phyloP scores from a whole-genome alignment of 2,797 vertebrate species.

The Ara ararauna region DNA sequence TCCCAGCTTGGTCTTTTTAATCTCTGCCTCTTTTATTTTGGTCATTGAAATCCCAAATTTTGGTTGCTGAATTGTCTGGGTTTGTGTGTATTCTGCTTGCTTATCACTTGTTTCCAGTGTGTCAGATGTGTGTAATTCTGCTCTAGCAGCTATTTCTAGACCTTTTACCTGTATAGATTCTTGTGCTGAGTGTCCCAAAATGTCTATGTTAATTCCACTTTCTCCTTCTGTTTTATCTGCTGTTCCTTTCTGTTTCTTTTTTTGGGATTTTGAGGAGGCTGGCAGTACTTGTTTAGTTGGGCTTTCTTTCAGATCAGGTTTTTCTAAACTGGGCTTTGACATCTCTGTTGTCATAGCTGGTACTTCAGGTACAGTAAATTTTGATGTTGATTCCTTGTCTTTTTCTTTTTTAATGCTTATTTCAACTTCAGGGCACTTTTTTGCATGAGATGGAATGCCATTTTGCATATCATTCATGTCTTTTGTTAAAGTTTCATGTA shows the following conservation, averaged over 20 bases:
- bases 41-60: not conserved
- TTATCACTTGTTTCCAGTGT: conserved; percentile 20
- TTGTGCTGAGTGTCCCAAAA: accelerated
- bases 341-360: not conserved
- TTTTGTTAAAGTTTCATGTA: conserved; percentile 37
- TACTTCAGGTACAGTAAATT: not conserved
- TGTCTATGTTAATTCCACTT: not conserved
- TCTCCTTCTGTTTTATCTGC: not conserved
- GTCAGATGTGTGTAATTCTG: conserved; percentile 75
- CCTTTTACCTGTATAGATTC: not conserved
- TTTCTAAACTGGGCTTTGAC: not conserved
- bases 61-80: conserved; percentile 12
- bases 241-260: conserved; percentile 60
- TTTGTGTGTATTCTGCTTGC: not conserved
- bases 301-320: not conserved
- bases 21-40: not conserved
- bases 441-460: conserved; percentile 51
- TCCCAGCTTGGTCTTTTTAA: accelerated
- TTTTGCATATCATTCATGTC: conserved; percentile 52
- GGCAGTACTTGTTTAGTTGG: not conserved
- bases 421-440: conserved; percentile 72
- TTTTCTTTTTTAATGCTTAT: conserved; percentile 77
- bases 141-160: conserved; percentile 45
- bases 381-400: conserved; percentile 21
- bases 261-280: conserved; percentile 3